phyloP scores from a whole-genome alignment of 2,113 vertebrate species.

The Zosterops lateralis region DNA sequence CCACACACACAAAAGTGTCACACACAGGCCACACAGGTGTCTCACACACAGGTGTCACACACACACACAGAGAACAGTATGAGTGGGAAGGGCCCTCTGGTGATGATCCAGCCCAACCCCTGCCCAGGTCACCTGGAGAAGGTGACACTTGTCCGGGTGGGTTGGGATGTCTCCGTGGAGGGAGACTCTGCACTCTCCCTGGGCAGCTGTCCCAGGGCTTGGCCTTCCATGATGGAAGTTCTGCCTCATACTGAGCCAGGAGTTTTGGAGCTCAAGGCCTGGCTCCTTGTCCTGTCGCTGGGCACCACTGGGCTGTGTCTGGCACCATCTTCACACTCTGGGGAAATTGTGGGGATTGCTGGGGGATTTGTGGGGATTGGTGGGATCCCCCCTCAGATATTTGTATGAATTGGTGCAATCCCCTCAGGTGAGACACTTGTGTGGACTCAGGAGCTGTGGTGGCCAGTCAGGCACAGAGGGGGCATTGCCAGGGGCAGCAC shows the following conservation, averaged over 20 bases:
- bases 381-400: no score
- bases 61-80: not conserved
- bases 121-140: not conserved
- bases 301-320: not conserved
- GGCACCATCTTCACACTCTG: not conserved
- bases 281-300: not conserved
- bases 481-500: rapidly evolving
- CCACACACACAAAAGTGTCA: not conserved
- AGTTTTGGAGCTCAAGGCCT: not conserved
- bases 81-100: not conserved
- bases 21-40: not conserved
- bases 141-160: not conserved
- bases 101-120: not conserved
- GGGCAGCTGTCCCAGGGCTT: not conserved
- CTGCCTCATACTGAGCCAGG: not conserved
- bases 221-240: not conserved
- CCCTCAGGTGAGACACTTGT: not conserved
- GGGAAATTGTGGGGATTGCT: not conserved
- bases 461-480: not conserved
- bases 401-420: not conserved
- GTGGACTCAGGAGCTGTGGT: not conserved
- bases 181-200: rapidly evolving
- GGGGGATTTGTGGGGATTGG: not conserved
- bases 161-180: not conserved
- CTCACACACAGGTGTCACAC: not conserved